phyloP scores from a whole-genome alignment of 2,888 invertebrate species.

The Saturnia japonica region DNA sequence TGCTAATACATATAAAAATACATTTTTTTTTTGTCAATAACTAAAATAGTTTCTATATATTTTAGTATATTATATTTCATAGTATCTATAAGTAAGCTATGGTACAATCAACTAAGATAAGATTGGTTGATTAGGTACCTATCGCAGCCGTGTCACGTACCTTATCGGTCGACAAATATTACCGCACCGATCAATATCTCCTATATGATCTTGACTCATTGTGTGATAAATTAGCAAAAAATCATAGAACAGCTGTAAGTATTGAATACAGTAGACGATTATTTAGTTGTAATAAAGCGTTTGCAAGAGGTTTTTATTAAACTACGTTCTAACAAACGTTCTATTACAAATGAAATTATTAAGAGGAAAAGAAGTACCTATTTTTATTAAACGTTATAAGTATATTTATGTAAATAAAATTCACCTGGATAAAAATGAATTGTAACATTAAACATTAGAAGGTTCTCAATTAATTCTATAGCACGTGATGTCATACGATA shows the following conservation, averaged over 20 bases:
- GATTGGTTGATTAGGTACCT: conserved; percentile 24
- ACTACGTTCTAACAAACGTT: neutral
- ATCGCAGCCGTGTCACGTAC: conserved; percentile 30
- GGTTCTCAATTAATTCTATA: too few species aligned
- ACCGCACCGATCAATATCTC: conserved; percentile 46
- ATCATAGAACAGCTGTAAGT: neutral
- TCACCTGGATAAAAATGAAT: too few species aligned
- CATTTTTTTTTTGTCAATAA: too few species aligned
- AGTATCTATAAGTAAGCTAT: conserved; percentile 1
- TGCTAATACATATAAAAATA: too few species aligned
- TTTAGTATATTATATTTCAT: neutral
- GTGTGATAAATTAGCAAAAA: conserved; percentile 8
- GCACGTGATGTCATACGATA: too few species aligned
- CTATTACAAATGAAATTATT: neutral
- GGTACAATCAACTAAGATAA: conserved; percentile 5
- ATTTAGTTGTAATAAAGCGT: neutral
- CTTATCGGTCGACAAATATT: conserved; percentile 47
- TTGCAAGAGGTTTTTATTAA: neutral
- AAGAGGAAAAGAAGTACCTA: too few species aligned
- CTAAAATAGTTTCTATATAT: neutral
- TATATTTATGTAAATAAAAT: too few species aligned
- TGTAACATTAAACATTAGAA: too few species aligned
- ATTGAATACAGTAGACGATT: neutral
- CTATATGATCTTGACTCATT: conserved; percentile 25
- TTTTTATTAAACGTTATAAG: too few species aligned